Evolutionary conservation across 2,797 vertebrate genomes (phyloP).

Genomic region (Scyliorhinus canicula): DNA sequence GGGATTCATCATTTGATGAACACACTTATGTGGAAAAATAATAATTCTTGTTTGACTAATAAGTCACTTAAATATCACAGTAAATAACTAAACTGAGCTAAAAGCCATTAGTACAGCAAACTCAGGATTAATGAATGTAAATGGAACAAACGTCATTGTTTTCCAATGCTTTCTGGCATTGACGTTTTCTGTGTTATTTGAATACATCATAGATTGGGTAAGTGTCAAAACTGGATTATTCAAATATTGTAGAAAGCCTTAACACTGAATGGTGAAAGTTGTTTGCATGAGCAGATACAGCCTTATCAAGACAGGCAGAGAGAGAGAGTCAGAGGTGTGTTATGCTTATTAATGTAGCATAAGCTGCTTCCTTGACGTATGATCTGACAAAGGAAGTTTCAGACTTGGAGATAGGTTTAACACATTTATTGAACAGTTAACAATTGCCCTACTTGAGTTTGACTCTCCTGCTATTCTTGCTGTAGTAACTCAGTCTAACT

Average conservation of each 20-base stretch:
- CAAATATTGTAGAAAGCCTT: neutral
- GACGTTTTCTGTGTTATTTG: neutral
- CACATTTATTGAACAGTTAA: no score
- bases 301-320: neutral
- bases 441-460: no score
- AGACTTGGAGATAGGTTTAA: no score
- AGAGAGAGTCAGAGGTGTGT: no score
- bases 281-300: neutral
- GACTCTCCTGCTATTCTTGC: no score
- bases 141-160: neutral
- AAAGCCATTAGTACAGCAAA: neutral
- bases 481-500: no score
- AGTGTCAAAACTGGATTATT: neutral
- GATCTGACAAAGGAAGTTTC: no score
- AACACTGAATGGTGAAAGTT: neutral
- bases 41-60: slow-evolving; percentile 9
- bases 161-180: neutral
- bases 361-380: no score
- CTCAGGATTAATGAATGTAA: neutral
- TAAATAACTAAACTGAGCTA: neutral
- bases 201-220: neutral
- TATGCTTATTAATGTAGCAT: no score
- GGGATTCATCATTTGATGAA: neutral
- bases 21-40: neutral
- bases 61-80: slow-evolving; percentile 7